Evolutionary conservation across 2,888 invertebrate species (phyloP), one percentile per base, ranked within the genome.

Genomic region (Meandrusa payeni): DNA sequence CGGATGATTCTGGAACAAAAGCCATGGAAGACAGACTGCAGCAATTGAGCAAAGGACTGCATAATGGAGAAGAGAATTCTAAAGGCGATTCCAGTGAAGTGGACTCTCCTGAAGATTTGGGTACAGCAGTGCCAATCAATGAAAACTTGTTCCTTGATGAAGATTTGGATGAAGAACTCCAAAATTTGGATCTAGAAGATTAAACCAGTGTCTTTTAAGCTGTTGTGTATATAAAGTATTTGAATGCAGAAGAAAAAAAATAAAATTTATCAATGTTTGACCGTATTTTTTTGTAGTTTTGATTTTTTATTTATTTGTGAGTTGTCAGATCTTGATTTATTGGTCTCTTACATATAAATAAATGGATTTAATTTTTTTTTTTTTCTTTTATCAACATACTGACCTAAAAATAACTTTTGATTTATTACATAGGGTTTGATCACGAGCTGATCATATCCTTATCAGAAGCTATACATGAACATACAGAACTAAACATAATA

Each of bases 131-230:
- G 26, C 94, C 96, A 38, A 96, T 97, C 56, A 97, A 97, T 76
- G 97, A 97, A 74, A 95, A 96, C 81, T 91, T 97, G n/a, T 97
- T 97, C 89, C 90, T 94, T 12, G 96, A 94, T 63, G 95, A 94
- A 69, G 95, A 95, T 64, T 79, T 95, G 40, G 95, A 96, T 61
- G 95, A 96, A 61, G 96, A 96, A 76, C 79, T 97, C 47, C 92
- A 95, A 65, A 94, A 94, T 68, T 79, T 94, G 52, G 94, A 94
- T 70, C 71, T 93, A 53, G 93, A 94, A 64, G 91, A 92, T 52
- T 83, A 78, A 64, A 7, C 19, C 27, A 4, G 2, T 10, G 5
- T 38, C n/a, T 20, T 32, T 15, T 36, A 44, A 38, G 32, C 17
- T 6, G 15, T 48, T 33, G 22, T 42, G 43, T 26, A 41, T 28